Percentiles rank a stretch among this genome's conserved stretches.
Evolutionary conservation across 35 echinoderm and acorn worm species (phyloP).

Genomic region (Chiridota heheva): DNA sequence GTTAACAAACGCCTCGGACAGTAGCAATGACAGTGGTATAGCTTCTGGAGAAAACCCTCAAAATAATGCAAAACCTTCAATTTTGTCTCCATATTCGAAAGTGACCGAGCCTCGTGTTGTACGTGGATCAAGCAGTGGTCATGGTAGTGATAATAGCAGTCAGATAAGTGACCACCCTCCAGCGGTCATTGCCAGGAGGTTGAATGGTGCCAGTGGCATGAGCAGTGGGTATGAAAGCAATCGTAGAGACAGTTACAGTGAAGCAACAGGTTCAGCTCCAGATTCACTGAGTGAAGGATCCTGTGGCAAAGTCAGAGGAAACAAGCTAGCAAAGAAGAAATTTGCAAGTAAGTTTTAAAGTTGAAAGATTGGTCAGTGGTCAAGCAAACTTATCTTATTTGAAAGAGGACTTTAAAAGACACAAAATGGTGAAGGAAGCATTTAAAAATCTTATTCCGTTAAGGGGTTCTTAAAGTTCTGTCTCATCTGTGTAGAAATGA

Average conservation of each 20-base stretch:
- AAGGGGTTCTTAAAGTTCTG: too few species aligned
- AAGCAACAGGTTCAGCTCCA: slow-evolving; percentile 78
- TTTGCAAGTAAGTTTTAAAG: slow-evolving; percentile 56
- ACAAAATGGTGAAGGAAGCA: too few species aligned
- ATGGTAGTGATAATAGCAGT: slow-evolving; percentile 98
- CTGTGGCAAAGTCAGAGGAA: slow-evolving; percentile 71
- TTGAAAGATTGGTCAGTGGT: background rate
- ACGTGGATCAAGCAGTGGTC: slow-evolving; percentile 85
- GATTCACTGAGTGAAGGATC: slow-evolving; percentile 95
- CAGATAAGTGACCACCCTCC: slow-evolving; percentile 81
- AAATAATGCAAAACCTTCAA: slow-evolving; percentile 52
- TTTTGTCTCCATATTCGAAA: slow-evolving; percentile 95
- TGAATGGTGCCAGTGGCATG: slow-evolving; percentile 71
- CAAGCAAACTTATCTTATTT: too few species aligned
- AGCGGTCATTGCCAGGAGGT: slow-evolving; percentile 37
- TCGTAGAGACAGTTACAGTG: slow-evolving; percentile 86
- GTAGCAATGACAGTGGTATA: slow-evolving; percentile 97
- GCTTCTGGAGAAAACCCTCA: slow-evolving; percentile 87
- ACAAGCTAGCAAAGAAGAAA: slow-evolving; percentile 84
- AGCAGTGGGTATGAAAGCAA: slow-evolving; percentile 99
- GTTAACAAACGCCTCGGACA: slow-evolving; percentile 88
- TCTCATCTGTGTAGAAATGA: too few species aligned
- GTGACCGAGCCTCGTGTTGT: slow-evolving; percentile 80
- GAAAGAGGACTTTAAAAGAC: too few species aligned
- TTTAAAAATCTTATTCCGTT: too few species aligned